Conservation (phyloP, 2,113 vertebrate genomes). For the Lipotes vexillifer region DNA sequence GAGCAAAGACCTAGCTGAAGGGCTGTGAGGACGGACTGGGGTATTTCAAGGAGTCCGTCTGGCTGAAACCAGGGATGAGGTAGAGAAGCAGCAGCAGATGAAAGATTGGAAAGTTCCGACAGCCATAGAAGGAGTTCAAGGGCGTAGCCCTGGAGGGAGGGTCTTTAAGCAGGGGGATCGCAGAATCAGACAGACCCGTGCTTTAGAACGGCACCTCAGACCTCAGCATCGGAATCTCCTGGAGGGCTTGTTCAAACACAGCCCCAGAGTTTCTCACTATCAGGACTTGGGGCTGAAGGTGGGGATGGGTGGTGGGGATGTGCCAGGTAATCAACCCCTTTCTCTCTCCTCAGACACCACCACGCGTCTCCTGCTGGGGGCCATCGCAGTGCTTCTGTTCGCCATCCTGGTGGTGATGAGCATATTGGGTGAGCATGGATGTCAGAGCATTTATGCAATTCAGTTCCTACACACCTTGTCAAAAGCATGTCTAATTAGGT, state of each 20-base stretch:
- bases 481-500: not conserved
- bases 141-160: not conserved
- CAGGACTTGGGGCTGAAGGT: not conserved
- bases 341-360: slow-evolving; percentile 64
- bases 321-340: not conserved
- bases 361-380: slow-evolving; percentile 70
- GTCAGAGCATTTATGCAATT: accelerated
- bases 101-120: not conserved
- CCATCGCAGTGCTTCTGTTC: slow-evolving; percentile 68
- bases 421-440: slow-evolving; percentile 64
- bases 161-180: too few species aligned
- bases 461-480: not conserved
- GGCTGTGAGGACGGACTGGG: not conserved
- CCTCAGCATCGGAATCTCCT: not conserved
- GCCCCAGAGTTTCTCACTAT: not conserved
- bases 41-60: not conserved
- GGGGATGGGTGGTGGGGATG: accelerated
- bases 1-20: not conserved
- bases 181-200: too few species aligned
- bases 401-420: slow-evolving; percentile 76
- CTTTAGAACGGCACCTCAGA: too few species aligned
- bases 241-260: not conserved
- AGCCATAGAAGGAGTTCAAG: not conserved
- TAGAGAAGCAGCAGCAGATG: not conserved
- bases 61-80: not conserved